Base-by-base conservation (phyloP, 2,888 invertebrate genomes). In the Pelosia muscerda region DNA sequence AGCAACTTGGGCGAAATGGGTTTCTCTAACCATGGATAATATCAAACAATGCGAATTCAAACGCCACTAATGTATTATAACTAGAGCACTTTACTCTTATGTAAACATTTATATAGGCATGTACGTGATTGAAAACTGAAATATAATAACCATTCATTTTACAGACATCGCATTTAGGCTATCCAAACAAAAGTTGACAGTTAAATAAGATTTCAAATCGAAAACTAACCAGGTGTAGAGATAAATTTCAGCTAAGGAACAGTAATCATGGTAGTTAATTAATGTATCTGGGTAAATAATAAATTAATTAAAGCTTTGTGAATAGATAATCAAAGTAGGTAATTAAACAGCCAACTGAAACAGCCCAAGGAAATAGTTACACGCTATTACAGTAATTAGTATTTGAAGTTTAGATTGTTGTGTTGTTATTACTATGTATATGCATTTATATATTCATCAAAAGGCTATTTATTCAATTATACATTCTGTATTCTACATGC, bases 321-420 rank as follows among this genome's bases (percentile, higher is more conserved):
- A 70, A 72, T 73, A 62, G 31, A 73, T 61, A 68, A 72, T 73
- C 65, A 66, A 72, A 67, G 66, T 49, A n/a, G 49, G 8, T 74
- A 76, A 75, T 82, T 77, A 68, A 77, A 62, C 63, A 75, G 60
- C 65, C 56, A 74, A 34, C 11, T 28, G 28, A 28, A 28, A 28
- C 28, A 28, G 61, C 58, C 63, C 53, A 61, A 65, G 66, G 49
- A 69, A 42, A 28, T 28, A 57, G 56, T 54, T 54, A 19, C 28
- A 19, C 73, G 70, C 62, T 72, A 55, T 57, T 57, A 57, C 8
- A 23, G 22, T 54, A 54, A 23, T 54, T 54, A 54, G 23, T 22
- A 54, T 28, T 57, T 25, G 26, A 57, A 28, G 15, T 55, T 25
- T 55, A 10, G 55, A 25, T 55, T 25, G 25, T 55, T 55, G 55